A percentile compares a stretch with the other conserved stretches of the same genome.
Conservation (phyloP, 2,888 invertebrate genomes). For the Sesia bembeciformis region DNA sequence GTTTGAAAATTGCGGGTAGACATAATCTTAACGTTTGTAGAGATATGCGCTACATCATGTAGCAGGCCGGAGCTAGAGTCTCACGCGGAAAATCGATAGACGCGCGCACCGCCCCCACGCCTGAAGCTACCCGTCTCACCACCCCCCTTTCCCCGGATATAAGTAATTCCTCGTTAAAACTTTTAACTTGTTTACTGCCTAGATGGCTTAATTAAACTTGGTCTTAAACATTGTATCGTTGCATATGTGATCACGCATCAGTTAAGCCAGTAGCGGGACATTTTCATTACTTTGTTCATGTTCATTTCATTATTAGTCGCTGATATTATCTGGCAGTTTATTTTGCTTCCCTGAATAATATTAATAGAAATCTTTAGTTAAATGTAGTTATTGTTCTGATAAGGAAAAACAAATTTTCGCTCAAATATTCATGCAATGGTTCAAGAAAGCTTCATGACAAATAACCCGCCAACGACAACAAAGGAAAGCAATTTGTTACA, state of each 20-base stretch:
- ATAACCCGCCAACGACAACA: not conserved
- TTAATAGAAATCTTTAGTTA: too few species aligned
- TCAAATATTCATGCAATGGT: too few species aligned
- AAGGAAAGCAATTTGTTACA: conserved; percentile 6
- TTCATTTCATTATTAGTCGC: too few species aligned
- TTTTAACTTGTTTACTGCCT: conserved; percentile 31
- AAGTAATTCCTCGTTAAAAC: conserved; percentile 20
- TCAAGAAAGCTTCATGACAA: not conserved
- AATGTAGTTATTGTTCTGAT: too few species aligned
- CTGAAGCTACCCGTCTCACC: conserved; percentile 9
- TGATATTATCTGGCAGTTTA: too few species aligned
- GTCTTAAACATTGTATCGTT: too few species aligned
- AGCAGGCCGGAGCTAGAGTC: conserved; percentile 12
- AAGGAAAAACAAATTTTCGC: too few species aligned
- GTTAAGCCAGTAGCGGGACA: too few species aligned
- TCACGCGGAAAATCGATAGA: conserved; percentile 55
- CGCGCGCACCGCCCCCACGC: conserved; percentile 48
- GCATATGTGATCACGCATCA: too few species aligned
- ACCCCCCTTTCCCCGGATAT: conserved; percentile 9
- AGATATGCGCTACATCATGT: conserved; percentile 25
- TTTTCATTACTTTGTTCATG: too few species aligned
- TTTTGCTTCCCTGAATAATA: too few species aligned
- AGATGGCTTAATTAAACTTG: conserved; percentile 4
- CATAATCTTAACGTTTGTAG: conserved; percentile 35
- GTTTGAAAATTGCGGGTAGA: conserved; percentile 1